phyloP scores from a whole-genome alignment of 1,140 invertebrate genomes.

The Dreissena polymorpha region DNA sequence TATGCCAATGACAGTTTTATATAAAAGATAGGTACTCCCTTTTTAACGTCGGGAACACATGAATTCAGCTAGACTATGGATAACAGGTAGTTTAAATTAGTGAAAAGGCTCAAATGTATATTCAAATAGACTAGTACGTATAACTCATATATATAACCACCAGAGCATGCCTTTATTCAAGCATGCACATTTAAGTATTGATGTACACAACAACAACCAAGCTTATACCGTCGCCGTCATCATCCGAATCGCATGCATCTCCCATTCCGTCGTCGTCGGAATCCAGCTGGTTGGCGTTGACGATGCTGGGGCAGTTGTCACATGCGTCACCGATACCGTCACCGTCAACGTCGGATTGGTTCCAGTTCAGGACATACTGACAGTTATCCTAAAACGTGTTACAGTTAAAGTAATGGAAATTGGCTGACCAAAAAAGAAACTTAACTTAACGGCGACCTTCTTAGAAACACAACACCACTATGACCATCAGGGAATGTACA shows the following conservation, averaged over 20 bases:
- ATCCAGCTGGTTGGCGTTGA: slow-evolving; percentile 42
- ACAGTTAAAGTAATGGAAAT: too few species aligned
- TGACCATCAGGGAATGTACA: not conserved
- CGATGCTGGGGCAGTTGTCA: slow-evolving; percentile 43
- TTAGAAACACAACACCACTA: too few species aligned
- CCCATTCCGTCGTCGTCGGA: slow-evolving; percentile 77
- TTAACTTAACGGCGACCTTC: too few species aligned
- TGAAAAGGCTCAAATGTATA: not conserved
- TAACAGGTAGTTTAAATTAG: too few species aligned
- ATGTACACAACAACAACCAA: too few species aligned
- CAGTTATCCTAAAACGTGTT: slow-evolving; percentile 59
- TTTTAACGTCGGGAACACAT: too few species aligned
- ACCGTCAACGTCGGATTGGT: slow-evolving; percentile 59
- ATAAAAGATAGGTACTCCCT: too few species aligned
- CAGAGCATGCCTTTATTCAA: not conserved
- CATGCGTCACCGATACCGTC: slow-evolving; percentile 56
- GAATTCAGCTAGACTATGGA: too few species aligned
- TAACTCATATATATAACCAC: not conserved
- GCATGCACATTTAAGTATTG: too few species aligned
- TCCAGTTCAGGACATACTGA: slow-evolving; percentile 46
- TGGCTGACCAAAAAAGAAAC: too few species aligned
- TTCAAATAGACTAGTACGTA: not conserved
- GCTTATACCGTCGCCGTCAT: slow-evolving; percentile 86
- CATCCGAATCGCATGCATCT: slow-evolving; percentile 91
- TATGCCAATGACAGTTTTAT: too few species aligned